Conservation (phyloP, 1,140 invertebrate species). For the Zaprionus davidi region DNA sequence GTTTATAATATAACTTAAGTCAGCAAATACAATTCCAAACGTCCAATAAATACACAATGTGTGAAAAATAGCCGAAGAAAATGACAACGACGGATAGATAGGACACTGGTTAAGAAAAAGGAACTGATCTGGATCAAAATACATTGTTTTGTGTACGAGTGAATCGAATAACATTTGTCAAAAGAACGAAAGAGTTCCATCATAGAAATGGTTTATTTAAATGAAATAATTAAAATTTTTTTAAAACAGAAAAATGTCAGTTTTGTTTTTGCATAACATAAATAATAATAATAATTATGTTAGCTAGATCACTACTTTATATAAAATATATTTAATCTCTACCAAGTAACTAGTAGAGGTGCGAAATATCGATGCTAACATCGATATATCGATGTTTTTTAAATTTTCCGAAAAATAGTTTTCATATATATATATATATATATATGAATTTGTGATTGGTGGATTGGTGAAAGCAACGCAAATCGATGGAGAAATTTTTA, state of each 20-base stretch:
- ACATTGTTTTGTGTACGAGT: background rate
- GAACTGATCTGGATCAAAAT: slow-evolving; percentile 14
- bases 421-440: too few relatives aligned
- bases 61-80: slow-evolving; percentile 53
- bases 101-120: slow-evolving; percentile 9
- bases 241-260: background rate
- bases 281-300: too few relatives aligned
- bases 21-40: slow-evolving; percentile 10
- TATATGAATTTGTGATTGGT: too few relatives aligned
- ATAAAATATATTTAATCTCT: too few relatives aligned
- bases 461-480: too few relatives aligned
- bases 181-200: background rate
- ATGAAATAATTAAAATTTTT: background rate
- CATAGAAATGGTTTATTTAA: background rate
- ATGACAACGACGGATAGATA: slow-evolving; percentile 42
- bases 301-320: too few relatives aligned
- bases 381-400: too few relatives aligned
- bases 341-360: too few relatives aligned
- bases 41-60: slow-evolving; percentile 33
- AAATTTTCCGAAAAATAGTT: too few relatives aligned
- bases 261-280: too few relatives aligned
- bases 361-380: too few relatives aligned
- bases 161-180: background rate
- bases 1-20: slow-evolving; percentile 15
- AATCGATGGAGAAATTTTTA: too few relatives aligned